Conservation (phyloP, 2,888 invertebrate genomes). For the Cryptocephalus primarius region DNA sequence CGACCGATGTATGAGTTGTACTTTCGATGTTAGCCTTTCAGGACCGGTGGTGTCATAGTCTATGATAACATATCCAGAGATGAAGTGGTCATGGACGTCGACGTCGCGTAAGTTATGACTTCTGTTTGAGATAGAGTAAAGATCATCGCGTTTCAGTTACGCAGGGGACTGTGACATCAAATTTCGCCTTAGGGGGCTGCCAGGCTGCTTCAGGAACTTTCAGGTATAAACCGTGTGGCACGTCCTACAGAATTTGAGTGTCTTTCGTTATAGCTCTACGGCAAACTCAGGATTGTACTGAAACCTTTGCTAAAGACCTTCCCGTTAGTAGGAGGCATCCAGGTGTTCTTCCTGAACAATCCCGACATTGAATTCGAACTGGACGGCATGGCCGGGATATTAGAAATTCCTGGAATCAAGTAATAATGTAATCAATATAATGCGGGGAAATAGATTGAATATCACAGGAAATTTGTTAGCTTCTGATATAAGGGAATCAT, state of each 20-base stretch:
- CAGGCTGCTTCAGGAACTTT: constrained; percentile 75
- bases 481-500: too few relatives aligned
- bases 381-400: constrained; percentile 89
- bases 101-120: constrained; percentile 65
- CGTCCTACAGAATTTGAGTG: neutral
- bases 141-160: constrained; percentile 48
- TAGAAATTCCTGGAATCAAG: constrained; percentile 95
- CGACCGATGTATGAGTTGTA: too few relatives aligned
- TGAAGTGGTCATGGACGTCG: constrained; percentile 96
- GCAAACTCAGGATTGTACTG: constrained; percentile 85
- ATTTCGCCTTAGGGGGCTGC: constrained; percentile 73
- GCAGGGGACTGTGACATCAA: constrained; percentile 95
- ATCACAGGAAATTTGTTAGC: too few relatives aligned
- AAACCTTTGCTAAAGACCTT: constrained; percentile 85
- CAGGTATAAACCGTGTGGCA: constrained; percentile 40
- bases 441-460: neutral
- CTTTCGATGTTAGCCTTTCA: constrained; percentile 48
- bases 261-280: constrained; percentile 61
- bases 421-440: constrained; percentile 29
- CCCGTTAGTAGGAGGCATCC: constrained; percentile 90
- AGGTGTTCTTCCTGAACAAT: constrained; percentile 93
- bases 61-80: constrained; percentile 88
- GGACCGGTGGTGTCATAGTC: constrained; percentile 92
- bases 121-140: neutral
- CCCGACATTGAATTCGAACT: constrained; percentile 95